A percentile compares a stretch with the other conserved stretches of the same genome.
Conservation (phyloP, 2,113 vertebrate genomes). For the Bubalus kerabau region DNA sequence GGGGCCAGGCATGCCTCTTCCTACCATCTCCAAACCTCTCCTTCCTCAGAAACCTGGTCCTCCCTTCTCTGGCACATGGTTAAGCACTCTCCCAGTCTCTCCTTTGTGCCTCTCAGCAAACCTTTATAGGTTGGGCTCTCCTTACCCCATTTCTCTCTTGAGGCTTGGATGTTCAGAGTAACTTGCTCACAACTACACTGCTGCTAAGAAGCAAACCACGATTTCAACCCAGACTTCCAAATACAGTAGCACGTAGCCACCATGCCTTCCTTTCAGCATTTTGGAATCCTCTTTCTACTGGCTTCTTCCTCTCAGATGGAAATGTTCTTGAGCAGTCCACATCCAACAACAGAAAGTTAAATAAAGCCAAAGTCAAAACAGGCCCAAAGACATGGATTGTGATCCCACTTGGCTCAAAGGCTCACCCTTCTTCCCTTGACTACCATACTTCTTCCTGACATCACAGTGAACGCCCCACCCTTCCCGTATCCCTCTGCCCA, state of each 20-base stretch:
- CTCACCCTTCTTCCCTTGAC: neutral
- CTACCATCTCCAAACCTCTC: neutral
- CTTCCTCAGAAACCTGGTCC: neutral
- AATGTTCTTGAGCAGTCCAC: neutral
- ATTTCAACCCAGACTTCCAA: neutral
- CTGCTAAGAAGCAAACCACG: neutral
- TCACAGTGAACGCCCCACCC: accelerated
- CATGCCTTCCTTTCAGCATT: neutral
- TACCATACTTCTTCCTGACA: neutral
- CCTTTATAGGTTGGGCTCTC: neutral
- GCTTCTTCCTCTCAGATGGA: neutral
- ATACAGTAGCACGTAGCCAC: neutral
- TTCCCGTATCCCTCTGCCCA: neutral
- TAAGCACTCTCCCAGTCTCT: neutral
- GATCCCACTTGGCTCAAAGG: neutral
- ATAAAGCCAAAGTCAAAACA: neutral
- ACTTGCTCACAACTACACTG: neutral
- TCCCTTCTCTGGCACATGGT: too few species aligned
- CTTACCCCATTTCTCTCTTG: neutral
- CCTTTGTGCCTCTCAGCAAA: neutral
- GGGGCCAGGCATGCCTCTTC: neutral
- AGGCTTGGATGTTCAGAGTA: neutral
- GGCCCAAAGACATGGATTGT: neutral
- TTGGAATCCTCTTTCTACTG: neutral
- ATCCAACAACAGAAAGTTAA: neutral